Evolutionary conservation across 1,140 invertebrate species (phyloP).

Genomic region (Trichonephila inaurata): DNA sequence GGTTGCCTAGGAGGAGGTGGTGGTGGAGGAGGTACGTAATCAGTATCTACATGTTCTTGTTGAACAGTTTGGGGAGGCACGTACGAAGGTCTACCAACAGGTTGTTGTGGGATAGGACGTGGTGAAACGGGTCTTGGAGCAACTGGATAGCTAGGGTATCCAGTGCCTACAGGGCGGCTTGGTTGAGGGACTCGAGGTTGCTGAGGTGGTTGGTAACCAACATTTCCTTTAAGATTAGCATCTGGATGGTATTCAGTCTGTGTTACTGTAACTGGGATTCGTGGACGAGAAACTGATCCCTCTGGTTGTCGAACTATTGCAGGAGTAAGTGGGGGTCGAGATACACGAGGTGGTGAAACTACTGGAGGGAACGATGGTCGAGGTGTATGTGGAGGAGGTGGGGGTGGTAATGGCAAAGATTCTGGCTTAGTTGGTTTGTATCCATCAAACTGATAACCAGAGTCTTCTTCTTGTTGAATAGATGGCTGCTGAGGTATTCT

Average conservation of each 20-base stretch:
- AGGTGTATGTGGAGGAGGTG: slow-evolving; percentile 29
- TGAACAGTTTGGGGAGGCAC: slow-evolving; percentile 61
- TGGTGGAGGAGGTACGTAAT: slow-evolving; percentile 63
- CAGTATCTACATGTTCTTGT: slow-evolving; percentile 69
- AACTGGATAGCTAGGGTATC: slow-evolving; percentile 68
- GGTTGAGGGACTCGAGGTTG: slow-evolving; percentile 57
- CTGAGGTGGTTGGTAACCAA: slow-evolving; percentile 28
- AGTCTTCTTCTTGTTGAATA: slow-evolving; percentile 67
- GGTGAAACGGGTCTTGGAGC: slow-evolving; percentile 34
- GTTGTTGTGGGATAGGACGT: background rate
- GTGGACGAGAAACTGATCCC: slow-evolving; percentile 34
- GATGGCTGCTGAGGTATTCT: slow-evolving; percentile 51
- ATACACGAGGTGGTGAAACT: slow-evolving; percentile 56
- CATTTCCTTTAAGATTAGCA: slow-evolving; percentile 62
- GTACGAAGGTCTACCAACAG: slow-evolving; percentile 49
- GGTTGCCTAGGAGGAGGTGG: slow-evolving; percentile 34
- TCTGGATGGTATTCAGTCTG: slow-evolving; percentile 64
- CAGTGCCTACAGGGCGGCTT: slow-evolving; percentile 58
- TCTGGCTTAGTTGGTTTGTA: slow-evolving; percentile 42
- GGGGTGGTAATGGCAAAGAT: slow-evolving; percentile 57
- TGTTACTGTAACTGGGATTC: background rate
- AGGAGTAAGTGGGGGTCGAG: slow-evolving; percentile 59
- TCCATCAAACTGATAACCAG: slow-evolving; percentile 65
- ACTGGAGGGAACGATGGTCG: slow-evolving; percentile 69
- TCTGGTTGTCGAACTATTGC: slow-evolving; percentile 52